Conservation (phyloP, 2,797 vertebrate genomes). For the Cossypha niveicapilla region DNA sequence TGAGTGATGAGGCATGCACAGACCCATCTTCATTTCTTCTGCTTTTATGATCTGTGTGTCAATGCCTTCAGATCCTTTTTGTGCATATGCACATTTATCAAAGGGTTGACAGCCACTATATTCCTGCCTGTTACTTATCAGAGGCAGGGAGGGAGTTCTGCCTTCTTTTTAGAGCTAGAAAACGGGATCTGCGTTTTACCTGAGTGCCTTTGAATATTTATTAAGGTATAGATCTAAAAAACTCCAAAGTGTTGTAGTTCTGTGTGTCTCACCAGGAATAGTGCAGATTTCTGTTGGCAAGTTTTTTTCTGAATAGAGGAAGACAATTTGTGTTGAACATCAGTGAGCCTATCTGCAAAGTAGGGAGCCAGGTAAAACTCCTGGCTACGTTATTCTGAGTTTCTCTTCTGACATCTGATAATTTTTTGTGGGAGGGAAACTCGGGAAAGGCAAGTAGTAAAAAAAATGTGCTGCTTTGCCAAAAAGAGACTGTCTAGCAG, state of each 20-base stretch:
- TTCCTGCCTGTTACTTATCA: background rate
- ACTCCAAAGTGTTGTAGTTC: background rate
- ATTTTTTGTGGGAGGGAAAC: background rate
- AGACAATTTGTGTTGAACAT: background rate
- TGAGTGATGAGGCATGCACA: background rate
- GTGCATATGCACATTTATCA: background rate
- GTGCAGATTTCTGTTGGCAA: background rate
- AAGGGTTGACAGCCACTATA: background rate
- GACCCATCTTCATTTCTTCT: background rate
- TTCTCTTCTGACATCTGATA: background rate
- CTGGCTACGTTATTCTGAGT: background rate
- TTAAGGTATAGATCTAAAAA: background rate
- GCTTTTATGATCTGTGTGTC: background rate
- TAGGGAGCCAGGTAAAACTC: background rate
- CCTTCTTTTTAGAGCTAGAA: conserved; percentile 13
- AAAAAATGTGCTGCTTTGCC: background rate
- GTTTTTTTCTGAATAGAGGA: background rate
- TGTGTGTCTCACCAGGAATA: background rate
- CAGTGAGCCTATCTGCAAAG: background rate
- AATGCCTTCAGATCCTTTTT: background rate
- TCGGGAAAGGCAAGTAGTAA: background rate
- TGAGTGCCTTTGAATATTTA: conserved; percentile 34
- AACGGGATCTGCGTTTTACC: background rate
- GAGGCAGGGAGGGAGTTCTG: background rate
- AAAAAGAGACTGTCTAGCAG: background rate